phyloP scores from a whole-genome alignment of 2,113 vertebrate genomes.

The Crotalus viridis region DNA sequence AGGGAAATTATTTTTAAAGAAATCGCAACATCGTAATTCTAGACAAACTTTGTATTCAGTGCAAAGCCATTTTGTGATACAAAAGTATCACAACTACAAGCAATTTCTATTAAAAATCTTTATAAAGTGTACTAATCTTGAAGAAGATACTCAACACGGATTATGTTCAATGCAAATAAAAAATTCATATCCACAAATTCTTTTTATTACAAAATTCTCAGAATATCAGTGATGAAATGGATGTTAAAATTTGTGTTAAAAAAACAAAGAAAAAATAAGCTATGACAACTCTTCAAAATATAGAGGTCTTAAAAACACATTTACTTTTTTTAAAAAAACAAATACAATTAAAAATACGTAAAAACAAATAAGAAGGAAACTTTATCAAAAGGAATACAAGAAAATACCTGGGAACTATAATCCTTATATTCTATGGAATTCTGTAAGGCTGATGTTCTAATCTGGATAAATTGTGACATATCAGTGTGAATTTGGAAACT shows the following conservation, averaged over 20 bases:
- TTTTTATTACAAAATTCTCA: constrained; percentile 28
- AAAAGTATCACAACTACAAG: background rate
- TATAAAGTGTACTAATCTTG: background rate
- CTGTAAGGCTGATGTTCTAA: background rate
- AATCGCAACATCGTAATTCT: background rate
- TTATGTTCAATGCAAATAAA: background rate
- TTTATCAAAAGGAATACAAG: background rate
- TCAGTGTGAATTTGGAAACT: background rate
- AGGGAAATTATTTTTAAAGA: background rate
- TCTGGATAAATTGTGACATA: background rate
- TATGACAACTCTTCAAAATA: background rate
- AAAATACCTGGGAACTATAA: background rate
- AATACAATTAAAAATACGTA: constrained; percentile 12
- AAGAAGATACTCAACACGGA: background rate
- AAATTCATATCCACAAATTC: background rate
- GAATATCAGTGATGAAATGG: background rate
- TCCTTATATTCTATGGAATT: background rate
- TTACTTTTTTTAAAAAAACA: background rate
- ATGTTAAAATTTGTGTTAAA: background rate
- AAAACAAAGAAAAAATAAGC: background rate
- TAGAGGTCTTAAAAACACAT: constrained; percentile 6
- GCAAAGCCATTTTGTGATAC: background rate
- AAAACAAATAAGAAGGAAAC: background rate
- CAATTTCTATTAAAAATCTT: background rate
- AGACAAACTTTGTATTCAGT: background rate